A percentile compares a stretch with the other conserved stretches of the same genome.
These are phyloP conservation scores for Philonicus albiceps DNA, from an alignment of 2,888 invertebrate species.

Conservation along the genomic window DNA sequence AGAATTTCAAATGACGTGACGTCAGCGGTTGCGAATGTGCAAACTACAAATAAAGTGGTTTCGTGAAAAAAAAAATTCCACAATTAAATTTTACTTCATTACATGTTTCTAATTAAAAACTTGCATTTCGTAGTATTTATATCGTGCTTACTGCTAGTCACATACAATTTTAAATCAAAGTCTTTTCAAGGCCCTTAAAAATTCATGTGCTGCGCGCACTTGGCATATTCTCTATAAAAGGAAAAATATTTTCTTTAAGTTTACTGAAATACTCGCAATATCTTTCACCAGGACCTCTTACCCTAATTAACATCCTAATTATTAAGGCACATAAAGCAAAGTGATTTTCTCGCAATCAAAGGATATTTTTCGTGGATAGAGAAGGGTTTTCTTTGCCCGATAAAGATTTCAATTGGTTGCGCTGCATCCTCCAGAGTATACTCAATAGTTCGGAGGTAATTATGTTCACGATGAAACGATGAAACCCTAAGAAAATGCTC, in stretches of 20 bases:
- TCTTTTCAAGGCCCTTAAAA: background rate
- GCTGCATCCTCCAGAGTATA: background rate
- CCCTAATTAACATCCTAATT: background rate
- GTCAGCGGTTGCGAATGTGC: no score
- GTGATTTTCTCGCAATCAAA: conserved; percentile 5
- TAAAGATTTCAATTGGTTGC: background rate
- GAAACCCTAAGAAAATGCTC: conserved; percentile 10
- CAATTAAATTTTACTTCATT: no score
- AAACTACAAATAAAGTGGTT: no score
- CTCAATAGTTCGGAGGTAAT: conserved; percentile 23
- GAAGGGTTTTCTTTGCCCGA: background rate
- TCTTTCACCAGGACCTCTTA: background rate
- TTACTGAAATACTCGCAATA: background rate
- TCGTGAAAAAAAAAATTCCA: no score
- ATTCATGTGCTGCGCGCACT: background rate
- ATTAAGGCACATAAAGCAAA: background rate
- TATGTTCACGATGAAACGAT: conserved; percentile 18
- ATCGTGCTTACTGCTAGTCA: background rate
- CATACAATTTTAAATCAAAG: background rate
- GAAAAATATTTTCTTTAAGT: background rate
- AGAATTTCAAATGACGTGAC: no score
- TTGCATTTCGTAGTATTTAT: background rate
- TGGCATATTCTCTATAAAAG: background rate
- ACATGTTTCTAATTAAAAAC: no score
- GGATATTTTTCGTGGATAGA: background rate